These are phyloP conservation scores for Salmo trutta DNA, from an alignment of 2,797 vertebrate genomes.

Conservation along the genomic window DNA sequence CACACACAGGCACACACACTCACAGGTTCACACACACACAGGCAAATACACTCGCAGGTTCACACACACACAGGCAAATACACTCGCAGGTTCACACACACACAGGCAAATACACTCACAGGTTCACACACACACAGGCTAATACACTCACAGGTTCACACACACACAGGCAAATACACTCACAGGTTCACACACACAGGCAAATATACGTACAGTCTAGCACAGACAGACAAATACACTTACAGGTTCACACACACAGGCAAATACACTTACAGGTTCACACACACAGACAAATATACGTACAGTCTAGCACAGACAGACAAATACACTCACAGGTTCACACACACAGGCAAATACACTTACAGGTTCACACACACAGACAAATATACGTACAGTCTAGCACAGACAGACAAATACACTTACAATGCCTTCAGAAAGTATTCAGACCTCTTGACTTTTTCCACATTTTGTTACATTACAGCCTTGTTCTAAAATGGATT, in stretches of 20 bases:
- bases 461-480: no score
- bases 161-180: background rate
- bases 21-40: conserved; percentile 8
- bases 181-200: background rate
- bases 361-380: background rate
- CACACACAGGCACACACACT: background rate
- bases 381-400: no score
- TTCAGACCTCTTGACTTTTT: no score
- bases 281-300: conserved; percentile 1
- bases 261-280: background rate
- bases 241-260: background rate
- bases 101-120: background rate
- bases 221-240: background rate
- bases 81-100: no score
- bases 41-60: conserved; percentile 4
- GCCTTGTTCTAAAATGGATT: no score
- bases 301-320: background rate
- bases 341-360: background rate
- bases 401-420: background rate
- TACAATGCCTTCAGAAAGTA: no score
- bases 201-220: background rate
- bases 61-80: background rate
- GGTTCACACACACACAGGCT: background rate
- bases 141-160: no score
- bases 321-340: background rate